These are phyloP conservation scores for Rhopalosiphum maidis DNA, from an alignment of 1,140 invertebrate species.

Conservation along the genomic window DNA sequence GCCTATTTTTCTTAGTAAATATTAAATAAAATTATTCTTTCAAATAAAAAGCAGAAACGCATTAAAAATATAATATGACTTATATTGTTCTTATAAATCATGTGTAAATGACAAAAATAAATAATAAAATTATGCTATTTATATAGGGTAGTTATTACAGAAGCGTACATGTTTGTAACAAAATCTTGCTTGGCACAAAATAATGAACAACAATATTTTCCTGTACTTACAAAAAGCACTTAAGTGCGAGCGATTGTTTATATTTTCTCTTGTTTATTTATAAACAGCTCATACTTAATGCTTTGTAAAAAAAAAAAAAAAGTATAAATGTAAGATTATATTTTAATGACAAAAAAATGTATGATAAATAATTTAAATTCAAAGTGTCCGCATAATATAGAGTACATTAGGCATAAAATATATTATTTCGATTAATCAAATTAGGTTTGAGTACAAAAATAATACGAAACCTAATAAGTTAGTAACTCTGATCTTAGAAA, in stretches of 20 bases:
- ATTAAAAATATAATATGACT: background rate
- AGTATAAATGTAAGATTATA: constrained; percentile 8
- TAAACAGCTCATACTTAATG: background rate
- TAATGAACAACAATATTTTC: constrained; percentile 5
- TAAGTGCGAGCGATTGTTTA: background rate
- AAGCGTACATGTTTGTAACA: background rate
- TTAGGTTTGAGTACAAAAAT: background rate
- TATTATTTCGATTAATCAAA: background rate
- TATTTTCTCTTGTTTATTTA: background rate
- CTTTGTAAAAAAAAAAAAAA: background rate
- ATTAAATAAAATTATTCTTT: background rate
- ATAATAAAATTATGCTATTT: constrained; percentile 6
- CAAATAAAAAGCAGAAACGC: background rate
- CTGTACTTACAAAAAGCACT: background rate
- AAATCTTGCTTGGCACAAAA: background rate
- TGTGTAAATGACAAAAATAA: background rate
- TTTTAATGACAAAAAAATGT: constrained; percentile 4
- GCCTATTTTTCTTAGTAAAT: background rate
- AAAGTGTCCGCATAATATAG: background rate
- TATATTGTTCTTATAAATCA: constrained; percentile 20
- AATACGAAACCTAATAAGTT: background rate
- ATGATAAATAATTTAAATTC: constrained; percentile 1
- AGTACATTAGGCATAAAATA: background rate
- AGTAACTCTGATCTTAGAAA: background rate
- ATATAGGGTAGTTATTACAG: background rate